phyloP scores from a whole-genome alignment of 2,113 vertebrate species.

The Isurus oxyrinchus region DNA sequence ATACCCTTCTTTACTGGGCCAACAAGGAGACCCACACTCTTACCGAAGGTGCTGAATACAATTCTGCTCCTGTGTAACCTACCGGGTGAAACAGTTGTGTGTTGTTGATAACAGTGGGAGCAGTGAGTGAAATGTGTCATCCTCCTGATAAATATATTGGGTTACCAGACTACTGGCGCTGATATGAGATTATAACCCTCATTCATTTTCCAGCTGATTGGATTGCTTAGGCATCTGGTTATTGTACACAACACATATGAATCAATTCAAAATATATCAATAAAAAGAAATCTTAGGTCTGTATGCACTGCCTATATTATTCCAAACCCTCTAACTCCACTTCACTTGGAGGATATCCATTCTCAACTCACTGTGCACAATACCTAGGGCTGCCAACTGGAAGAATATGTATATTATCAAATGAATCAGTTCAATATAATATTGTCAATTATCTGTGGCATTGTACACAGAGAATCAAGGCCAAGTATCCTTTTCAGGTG shows the following conservation, averaged over 20 bases:
- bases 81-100: background rate
- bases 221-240: conserved; percentile 6
- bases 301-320: background rate
- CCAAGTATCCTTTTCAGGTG: background rate
- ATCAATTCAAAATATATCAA: background rate
- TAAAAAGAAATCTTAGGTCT: background rate
- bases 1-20: background rate
- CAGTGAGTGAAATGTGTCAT: background rate
- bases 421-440: background rate
- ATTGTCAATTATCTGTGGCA: background rate
- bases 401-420: background rate
- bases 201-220: background rate
- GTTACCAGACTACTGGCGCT: background rate
- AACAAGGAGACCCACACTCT: background rate
- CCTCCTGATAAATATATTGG: background rate
- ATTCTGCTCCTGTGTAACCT: background rate
- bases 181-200: background rate
- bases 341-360: background rate
- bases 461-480: background rate
- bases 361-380: background rate
- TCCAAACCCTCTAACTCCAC: background rate
- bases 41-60: background rate
- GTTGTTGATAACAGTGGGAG: background rate
- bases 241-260: background rate
- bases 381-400: background rate